Evolutionary conservation across 1,140 invertebrate species (phyloP).

Genomic region (Drosophila nigrodunni): DNA sequence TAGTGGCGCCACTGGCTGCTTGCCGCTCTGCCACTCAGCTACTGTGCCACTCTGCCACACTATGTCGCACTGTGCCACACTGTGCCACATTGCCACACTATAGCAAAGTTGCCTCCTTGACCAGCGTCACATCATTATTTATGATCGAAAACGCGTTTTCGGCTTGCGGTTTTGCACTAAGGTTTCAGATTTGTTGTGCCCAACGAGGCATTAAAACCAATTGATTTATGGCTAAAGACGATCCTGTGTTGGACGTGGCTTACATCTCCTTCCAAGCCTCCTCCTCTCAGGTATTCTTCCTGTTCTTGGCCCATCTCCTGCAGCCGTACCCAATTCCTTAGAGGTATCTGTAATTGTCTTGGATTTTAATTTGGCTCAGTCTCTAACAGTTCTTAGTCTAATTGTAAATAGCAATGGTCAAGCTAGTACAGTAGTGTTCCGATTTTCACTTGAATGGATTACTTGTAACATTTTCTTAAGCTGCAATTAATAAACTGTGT

Average conservation of each 20-base stretch:
- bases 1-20: slow-evolving; percentile 24
- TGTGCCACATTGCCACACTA: slow-evolving; percentile 1
- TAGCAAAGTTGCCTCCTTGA: slow-evolving; percentile 12
- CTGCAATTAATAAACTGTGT: no score
- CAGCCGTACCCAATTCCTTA: neutral
- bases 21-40: slow-evolving; percentile 22
- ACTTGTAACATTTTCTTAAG: no score
- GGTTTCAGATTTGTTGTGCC: slow-evolving; percentile 50
- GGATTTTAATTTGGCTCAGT: no score
- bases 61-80: slow-evolving; percentile 9
- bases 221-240: slow-evolving; percentile 64
- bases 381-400: no score
- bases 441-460: no score
- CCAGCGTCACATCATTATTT: slow-evolving; percentile 63
- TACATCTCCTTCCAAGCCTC: neutral
- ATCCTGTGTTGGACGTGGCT: neutral
- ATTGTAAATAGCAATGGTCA: no score
- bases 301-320: neutral
- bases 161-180: slow-evolving; percentile 52
- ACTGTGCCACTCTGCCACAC: slow-evolving; percentile 16
- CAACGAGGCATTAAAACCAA: slow-evolving; percentile 69
- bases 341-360: no score
- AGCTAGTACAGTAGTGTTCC: no score
- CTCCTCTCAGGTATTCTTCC: neutral
- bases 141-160: slow-evolving; percentile 78